Evolutionary conservation across 2,888 invertebrate genomes (phyloP), one percentile per base, ranked within the genome.

Genomic region (Drosophila demipolita): DNA sequence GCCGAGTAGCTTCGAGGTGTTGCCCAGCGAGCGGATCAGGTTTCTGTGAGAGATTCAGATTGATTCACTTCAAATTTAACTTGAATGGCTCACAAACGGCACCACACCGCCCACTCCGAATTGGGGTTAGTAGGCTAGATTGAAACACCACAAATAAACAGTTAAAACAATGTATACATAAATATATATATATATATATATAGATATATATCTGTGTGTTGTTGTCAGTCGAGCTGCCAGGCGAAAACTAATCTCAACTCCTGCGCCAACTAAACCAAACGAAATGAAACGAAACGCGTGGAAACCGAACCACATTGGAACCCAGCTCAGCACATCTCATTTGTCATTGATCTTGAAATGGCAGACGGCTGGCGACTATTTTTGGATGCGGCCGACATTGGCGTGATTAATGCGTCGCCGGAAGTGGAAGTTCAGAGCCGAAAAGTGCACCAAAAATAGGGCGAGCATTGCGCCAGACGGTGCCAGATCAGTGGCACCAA

Each of bases 1-100:
- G 54, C 92, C 91, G 17, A 93, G 80, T 23, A 92, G 78, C 69
- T 92, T 93, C 6, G 93, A 93, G 4, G 93, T 93, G 48, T 82
- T 88, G 38, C 93, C 93, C 75, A 93, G 74, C 2, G 93, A 91
- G 65, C 93, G 93, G 17, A 93, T 71, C 1, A 93, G 78, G 49
- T 93, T 91, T 58, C 93, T 93, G 42, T 17, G 45, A 35, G n/a
- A 60, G 32, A 60, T 58, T 61, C 35, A 64, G 29, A 64, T 15
- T 45, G 45, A 63, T 17, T 48, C 26, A 17, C 20, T 40, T n/a
- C 2, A 26, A 29, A 29, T 29, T 29, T 29, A 29, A 6, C 6
- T 40, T 9, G 23, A 1, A 23, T 17, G 6, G 15, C 1, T 38
- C 40, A 7, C 7, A 45, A 45, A 15, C 4, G 11, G 7, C 3